Evolutionary conservation across 1,140 invertebrate species (phyloP).

Genomic region (Listronotus oregonensis): DNA sequence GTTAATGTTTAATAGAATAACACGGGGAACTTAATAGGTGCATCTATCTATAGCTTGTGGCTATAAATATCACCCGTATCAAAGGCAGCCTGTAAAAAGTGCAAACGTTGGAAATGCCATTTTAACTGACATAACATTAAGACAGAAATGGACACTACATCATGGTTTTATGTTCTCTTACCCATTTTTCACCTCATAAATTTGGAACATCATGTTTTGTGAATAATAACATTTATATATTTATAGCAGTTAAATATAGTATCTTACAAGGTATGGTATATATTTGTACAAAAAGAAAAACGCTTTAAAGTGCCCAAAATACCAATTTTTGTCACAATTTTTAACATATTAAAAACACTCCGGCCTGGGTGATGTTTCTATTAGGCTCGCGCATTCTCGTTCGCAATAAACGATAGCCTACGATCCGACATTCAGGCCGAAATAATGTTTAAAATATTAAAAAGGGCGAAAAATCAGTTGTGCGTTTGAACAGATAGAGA

Average conservation of each 20-base stretch:
- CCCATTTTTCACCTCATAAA: not conserved
- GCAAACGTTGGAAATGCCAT: too few relatives aligned
- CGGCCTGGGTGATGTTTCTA: not conserved
- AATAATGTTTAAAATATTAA: too few relatives aligned
- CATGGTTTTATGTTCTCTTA: not conserved
- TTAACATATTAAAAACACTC: not conserved
- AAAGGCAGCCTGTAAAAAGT: too few relatives aligned
- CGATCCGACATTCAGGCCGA: too few relatives aligned
- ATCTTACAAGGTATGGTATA: conserved; percentile 15
- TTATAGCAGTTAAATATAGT: conserved; percentile 16
- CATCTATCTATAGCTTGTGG: too few relatives aligned
- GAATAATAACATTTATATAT: conserved; percentile 13
- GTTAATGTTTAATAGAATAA: too few relatives aligned
- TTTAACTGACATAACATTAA: not conserved
- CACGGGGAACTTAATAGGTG: too few relatives aligned
- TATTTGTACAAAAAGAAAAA: conserved; percentile 18
- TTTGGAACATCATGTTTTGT: conserved; percentile 11
- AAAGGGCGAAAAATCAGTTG: not conserved
- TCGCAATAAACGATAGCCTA: too few relatives aligned
- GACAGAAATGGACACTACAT: not conserved
- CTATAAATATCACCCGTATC: too few relatives aligned
- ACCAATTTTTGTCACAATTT: not conserved
- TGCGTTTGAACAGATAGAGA: conserved; percentile 18
- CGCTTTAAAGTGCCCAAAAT: not conserved
- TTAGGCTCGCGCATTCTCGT: too few relatives aligned